Base-by-base conservation (phyloP, 2,888 invertebrate genomes). In the Tenthredo mesomela region DNA sequence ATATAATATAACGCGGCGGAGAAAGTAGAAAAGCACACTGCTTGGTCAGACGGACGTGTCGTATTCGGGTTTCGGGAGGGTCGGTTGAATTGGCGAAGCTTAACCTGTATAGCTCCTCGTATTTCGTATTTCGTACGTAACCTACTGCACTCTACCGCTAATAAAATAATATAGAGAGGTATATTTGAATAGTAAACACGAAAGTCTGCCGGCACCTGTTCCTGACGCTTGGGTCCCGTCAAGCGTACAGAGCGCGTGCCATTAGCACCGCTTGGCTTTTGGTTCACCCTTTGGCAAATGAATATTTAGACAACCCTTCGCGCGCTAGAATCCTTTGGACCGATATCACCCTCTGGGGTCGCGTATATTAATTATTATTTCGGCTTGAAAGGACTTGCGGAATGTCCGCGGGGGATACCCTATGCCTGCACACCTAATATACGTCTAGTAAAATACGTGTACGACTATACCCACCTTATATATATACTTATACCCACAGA, bases 281-380 rank as follows among this genome's bases (percentile, higher is more conserved):
- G 77, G 80, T 10, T n/a, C 40, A 80, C 80, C 80, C 80, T 58
- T 40, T 65, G 37, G 80, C 58, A 80, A 80, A 80, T 80, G 80
- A 80, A 80, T 80, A 80, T 71, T 85, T 82, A 78, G 85, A 82
- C 85, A 71, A 71, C 80, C 84, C 83, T 77, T 50, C 4, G 29
- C 58, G 75, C 58, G 75, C 78, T 83, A 78, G 87, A 88, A 87
- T 87, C 88, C 88, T 87, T 86, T 84, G 85, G 84, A 87, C 84
- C 85, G 85, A 87, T 88, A 90, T 91, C 89, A 89, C 90, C 89
- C 91, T 89, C 91, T 85, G 86, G 90, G 89, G 91, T 86, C 90
- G 88, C 89, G 89, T 91, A 91, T 89, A 91, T 91, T 91, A 91
- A 91, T 91, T 91, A 91, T 80, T 80, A 80, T 80, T 80, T 61